Evolutionary conservation across 1,140 invertebrate species (phyloP), one percentile per base, ranked within the genome.

Genomic region (Mya arenaria): DNA sequence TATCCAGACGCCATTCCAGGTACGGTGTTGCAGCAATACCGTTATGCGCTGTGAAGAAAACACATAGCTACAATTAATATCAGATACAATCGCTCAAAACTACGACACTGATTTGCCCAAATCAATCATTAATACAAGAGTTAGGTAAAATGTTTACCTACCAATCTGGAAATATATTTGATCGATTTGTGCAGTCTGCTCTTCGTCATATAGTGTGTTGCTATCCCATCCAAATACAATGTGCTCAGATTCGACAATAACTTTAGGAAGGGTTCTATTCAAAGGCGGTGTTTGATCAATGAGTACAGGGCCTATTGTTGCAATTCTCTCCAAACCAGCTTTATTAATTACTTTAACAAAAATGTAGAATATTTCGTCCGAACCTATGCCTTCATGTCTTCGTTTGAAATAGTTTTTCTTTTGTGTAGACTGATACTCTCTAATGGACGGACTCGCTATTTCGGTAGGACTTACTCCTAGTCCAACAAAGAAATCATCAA

Each of bases 281-380:
- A 74, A n/a, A 0, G 87, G 87, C 1, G 85, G 80, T 13, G 87
- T 87, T 55, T 85, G 80, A 55, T 88, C 87, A 19, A 87, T 84
- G 4, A 88, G 23, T 13, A 88, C 23, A 13, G 87, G 87, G 8
- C 85, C 87, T 48, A 86, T 28, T 15, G 55, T 41, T 3, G 80
- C 37, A 19, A 62, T 44, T 0, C 65, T 65, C 58, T 65, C 41
- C 34, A 86, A 52, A n/a, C 81, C 82, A 34, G 88, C 86, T 73
- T 85, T 89, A 68, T 82, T 89, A 4, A 69, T 71, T 15, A 66
- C 72, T 48, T 74, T 80, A 5, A 89, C 23, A 39, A 86, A 82
- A 23, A 86, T 37, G 63, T 84, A 89, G 37, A 86, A 83, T 19
- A 63, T 28, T 36, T 55, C 72, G 1, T 77, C 78, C 1, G 69